A percentile compares a stretch with the other conserved stretches of the same genome.
These are phyloP conservation scores for Grammomys surdaster DNA, from an alignment of 2,113 vertebrate species.

Conservation along the genomic window DNA sequence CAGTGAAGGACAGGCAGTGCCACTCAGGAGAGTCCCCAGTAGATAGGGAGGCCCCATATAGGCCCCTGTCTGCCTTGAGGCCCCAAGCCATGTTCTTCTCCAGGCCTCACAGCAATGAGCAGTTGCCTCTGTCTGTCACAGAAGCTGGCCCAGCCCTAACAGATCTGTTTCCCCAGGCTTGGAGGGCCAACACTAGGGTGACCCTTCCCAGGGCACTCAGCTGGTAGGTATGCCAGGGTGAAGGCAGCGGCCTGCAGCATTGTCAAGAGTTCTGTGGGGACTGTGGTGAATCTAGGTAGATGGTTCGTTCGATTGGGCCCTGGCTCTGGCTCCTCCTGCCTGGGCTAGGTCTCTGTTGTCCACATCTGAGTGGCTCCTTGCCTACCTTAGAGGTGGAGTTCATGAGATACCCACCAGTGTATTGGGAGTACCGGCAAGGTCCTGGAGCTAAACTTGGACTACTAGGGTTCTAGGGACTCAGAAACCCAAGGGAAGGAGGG, in stretches of 20 bases:
- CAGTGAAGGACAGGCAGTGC: background rate
- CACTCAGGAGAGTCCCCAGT: background rate
- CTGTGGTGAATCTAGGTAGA: accelerated
- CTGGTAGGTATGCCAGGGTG: background rate
- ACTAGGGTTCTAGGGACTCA: accelerated
- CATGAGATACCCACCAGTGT: accelerated
- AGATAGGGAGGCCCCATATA: background rate
- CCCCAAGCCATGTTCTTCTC: background rate
- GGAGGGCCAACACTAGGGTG: background rate
- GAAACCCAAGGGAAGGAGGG: background rate
- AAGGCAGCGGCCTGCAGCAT: background rate
- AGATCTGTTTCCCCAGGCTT: constrained; percentile 51
- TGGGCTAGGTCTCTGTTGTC: background rate
- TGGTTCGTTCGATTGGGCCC: too few relatives aligned
- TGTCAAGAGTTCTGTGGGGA: accelerated
- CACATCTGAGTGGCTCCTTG: background rate
- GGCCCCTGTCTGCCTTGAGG: background rate
- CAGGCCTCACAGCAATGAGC: background rate
- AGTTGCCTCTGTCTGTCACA: constrained; percentile 58
- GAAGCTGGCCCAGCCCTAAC: background rate
- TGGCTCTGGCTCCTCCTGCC: background rate
- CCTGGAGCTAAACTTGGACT: too few relatives aligned
- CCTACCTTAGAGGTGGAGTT: background rate
- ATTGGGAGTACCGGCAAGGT: background rate
- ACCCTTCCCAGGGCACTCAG: background rate